Base-by-base conservation (phyloP, 2,797 vertebrate species). In the Megaceryle alcyon region DNA sequence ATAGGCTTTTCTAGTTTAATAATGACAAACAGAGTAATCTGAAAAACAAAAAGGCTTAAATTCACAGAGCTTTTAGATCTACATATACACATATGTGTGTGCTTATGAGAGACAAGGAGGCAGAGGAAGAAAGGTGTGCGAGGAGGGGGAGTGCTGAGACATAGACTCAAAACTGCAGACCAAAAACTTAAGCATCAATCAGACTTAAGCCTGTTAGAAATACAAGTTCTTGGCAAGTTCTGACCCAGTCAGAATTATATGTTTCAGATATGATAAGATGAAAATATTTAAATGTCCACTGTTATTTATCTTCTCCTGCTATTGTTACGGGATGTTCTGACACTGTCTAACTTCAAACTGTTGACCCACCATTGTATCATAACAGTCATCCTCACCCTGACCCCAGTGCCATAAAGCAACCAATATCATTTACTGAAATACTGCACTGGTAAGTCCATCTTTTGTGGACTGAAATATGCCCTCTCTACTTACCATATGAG, bases 391-490 rank as follows among this genome's bases (percentile, higher is more conserved):
- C 22, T 92, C 28, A 53, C 54, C 39, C 57, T 60, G 78, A 35
- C 12, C 84, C 35, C 70, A 33, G 60, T 37, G 85, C 78, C 69
- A 69, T 77, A 94, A 92, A 93, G 20, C 71, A 95, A 77, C 59
- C 16, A 16, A 44, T 48, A 54, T 63, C 84, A 37, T 57, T 93
- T 78, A 41, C 23, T 65, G 70, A 73, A 25, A n/a, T 33, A 64
- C 29, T 86, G 57, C 29, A 11, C 60, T 56, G 82, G 48, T 71
- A 91, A 13, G 92, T 96, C 85, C 80, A 54, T 87, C 71, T 83
- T 88, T 48, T 31, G 28, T 39, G 46, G 63, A 46, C 65, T 94
- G 73, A 95, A 95, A 94, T 82, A 84, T 83, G 48, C 57, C 80
- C 65, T 85, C 84, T 69, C n/a, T 77, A 51, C 59, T 92, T 71